Base-by-base conservation (phyloP, 2,797 vertebrate species). In the Sebastes itinus region DNA sequence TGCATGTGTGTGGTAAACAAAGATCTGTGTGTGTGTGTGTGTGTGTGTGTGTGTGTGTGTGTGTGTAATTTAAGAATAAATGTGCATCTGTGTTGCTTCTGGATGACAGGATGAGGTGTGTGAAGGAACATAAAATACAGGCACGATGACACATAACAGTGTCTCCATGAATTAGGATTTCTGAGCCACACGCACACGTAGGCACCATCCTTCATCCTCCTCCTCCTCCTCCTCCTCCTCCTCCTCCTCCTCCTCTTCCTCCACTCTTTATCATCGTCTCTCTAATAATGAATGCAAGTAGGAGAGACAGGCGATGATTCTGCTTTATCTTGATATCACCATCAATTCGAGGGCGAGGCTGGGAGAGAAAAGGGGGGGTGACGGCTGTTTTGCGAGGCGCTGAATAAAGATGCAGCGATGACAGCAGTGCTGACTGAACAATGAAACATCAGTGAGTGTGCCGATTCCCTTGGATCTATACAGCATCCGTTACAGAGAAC, bases 341-440 rank as follows among this genome's bases (percentile, higher is more conserved):
- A 75, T 80, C 32, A 81, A 67, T 77, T 78, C 1, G 58, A 77
- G 54, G 75, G 56, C 7, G 78, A 80, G 64, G 72, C 61, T 2
- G 25, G 10, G 35, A 67, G 72, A 71, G 35, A 72, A 77, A 69
- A 16, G 42, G 9, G 42, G n/a, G 32, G 76, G 27, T 16, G 81
- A 78, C 5, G 59, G 30, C 69, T 65, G 72, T 25, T 25, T 72
- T 67, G 73, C 30, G 64, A 56, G 18, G 16, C 2, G 1, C 52
- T 62, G 77, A 75, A 88, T 68, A 76, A 68, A 82, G 81, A 83
- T 2, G 23, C 68, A 69, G 70, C n/a, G 13, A 61, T 72, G 84
- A 88, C 84, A 85, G 84, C 77, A 18, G 67, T 13, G 64, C 81
- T 64, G 86, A 85, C 61, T 81, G 80, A 77, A 81, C 63, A 84